Base-by-base conservation (phyloP, 2,797 vertebrate genomes). In the Pipistrellus pygmaeus region DNA sequence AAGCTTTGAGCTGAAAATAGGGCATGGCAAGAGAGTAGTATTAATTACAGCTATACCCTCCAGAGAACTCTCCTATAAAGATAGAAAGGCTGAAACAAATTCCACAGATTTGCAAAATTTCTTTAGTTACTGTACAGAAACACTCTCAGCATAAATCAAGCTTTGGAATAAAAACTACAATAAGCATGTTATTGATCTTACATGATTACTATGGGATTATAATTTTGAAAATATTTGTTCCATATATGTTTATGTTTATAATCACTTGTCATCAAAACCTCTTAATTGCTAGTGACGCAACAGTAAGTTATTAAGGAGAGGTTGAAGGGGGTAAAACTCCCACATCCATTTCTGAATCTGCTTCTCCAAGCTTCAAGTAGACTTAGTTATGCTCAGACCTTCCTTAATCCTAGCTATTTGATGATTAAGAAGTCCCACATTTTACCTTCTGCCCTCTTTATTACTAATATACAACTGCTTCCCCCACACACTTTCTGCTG, bases 41-140 rank as follows among this genome's bases (percentile, higher is more conserved):
- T 96, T 98, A 98, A 98, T 98, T 98, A 96, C 66, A 96, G 68
- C 15, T 93, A 94, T 94, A 96, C 81, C 62, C 93, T 97, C 91
- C 27, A 71, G 96, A 97, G 95, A 95, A 64, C 55, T 78, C 1
- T 90, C 93, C 75, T 97, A 87, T 68, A 96, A 96, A 94, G 82
- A 83, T 8, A 94, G 46, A 91, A 91, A 95, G 27, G 68, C 92
- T 94, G 88, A 88, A 93, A 94, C 88, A 96, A 95, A 96, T 88
- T 88, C 55, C 27, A 95, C 1, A 41, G 75, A 97, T 96, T 64
- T 73, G 15, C 51, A 75, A 32, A 62, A 71, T 82, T 35, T 35
- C 6, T n/a, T 88, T 75, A 69, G 96, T 96, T 93, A 90, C 44
- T 6, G 66, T 3, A 60, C 62, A 60, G 91, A 91, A 90, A 14